phyloP scores from a whole-genome alignment of 1,140 invertebrate species.

The Dendrolimus punctatus region DNA sequence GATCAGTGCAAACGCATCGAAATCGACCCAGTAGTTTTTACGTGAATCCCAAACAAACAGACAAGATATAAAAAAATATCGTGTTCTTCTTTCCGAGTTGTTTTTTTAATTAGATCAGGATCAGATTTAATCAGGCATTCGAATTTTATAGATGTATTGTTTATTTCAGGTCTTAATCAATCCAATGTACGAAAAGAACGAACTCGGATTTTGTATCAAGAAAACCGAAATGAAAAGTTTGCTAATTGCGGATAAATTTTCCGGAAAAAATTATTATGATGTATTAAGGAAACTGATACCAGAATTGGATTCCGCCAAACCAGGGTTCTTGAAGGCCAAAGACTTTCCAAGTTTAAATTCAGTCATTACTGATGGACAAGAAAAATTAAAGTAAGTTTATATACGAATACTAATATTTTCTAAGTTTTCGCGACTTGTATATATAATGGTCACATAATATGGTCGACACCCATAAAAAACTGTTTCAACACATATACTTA shows the following conservation, averaged over 20 bases:
- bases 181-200: conserved; percentile 83
- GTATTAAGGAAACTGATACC: conserved; percentile 74
- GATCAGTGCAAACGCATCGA: too few relatives aligned
- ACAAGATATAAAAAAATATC: too few relatives aligned
- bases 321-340: conserved; percentile 45
- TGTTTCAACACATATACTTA: too few relatives aligned
- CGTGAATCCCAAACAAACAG: too few relatives aligned
- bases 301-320: conserved; percentile 51
- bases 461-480: too few relatives aligned
- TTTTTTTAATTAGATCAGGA: too few relatives aligned
- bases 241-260: conserved; percentile 77
- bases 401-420: too few relatives aligned
- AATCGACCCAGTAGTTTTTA: too few relatives aligned
- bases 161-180: conserved; percentile 84
- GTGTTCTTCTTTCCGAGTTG: too few relatives aligned
- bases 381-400: conserved; percentile 69
- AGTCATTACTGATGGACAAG: conserved; percentile 71
- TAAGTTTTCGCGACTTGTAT: too few relatives aligned
- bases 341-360: conserved; percentile 68
- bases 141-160: neutral
- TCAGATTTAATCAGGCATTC: too few relatives aligned
- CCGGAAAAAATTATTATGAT: conserved; percentile 81
- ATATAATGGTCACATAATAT: too few relatives aligned
- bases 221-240: conserved; percentile 85
- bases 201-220: conserved; percentile 86